A percentile compares a stretch with the other conserved stretches of the same genome.
Evolutionary conservation across 2,113 vertebrate species (phyloP).

Genomic region (Hystrix cristata): DNA sequence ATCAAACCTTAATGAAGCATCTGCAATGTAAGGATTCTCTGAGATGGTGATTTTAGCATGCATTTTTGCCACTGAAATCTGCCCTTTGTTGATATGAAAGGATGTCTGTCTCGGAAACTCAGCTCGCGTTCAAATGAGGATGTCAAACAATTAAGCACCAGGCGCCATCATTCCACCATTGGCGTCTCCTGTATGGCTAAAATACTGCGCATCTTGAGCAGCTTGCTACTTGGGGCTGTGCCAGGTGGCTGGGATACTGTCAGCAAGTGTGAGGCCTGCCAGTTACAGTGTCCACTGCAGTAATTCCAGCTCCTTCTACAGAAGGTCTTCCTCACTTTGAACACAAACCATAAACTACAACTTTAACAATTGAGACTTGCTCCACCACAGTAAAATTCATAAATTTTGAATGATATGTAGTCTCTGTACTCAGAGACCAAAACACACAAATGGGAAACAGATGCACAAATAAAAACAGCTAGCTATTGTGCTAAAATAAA

Average conservation of each 20-base stretch:
- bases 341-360: neutral
- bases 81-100: neutral
- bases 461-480: neutral
- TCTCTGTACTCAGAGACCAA: neutral
- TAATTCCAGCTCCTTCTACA: neutral
- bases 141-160: slow-evolving; percentile 19
- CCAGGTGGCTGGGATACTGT: neutral
- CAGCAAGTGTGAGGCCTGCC: slow-evolving; percentile 1
- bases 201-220: neutral
- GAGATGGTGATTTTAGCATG: neutral
- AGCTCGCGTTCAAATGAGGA: neutral
- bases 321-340: neutral
- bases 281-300: too few relatives aligned
- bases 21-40: neutral
- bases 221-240: neutral
- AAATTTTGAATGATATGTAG: neutral
- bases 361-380: neutral
- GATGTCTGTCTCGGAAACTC: neutral
- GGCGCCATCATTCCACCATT: neutral
- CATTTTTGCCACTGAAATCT: slow-evolving; percentile 19
- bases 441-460: neutral
- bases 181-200: neutral
- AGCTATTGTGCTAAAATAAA: too few relatives aligned
- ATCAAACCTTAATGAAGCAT: neutral
- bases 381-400: neutral